Base-by-base conservation (phyloP, 2,797 vertebrate species). In the Chloroceryle inda region DNA sequence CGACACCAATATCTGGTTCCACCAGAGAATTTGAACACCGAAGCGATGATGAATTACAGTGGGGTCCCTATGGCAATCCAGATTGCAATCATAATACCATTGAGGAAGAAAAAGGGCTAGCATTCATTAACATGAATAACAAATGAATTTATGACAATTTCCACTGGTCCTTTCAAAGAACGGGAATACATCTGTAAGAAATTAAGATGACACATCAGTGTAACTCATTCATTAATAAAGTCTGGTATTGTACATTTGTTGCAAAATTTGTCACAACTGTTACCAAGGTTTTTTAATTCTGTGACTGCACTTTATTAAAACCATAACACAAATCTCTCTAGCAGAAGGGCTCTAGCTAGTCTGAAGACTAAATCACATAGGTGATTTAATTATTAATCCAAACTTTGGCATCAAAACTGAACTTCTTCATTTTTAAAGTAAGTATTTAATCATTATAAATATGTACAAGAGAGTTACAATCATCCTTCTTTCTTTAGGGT, bases 111-210 rank as follows among this genome's bases (percentile, higher is more conserved):
- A 49, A 87, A 96, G 81, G 73, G 69, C 62, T 83, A 96, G 64
- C 35, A 59, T 56, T 96, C 90, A 90, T 93, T 93, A 85, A 81
- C 66, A 68, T 72, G 92, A 96, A 81, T 40, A 80, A 62, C 53
- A 94, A 96, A 94, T 81, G 53, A 85, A 96, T 94, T 94, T 89
- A 89, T 89, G 94, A 80, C 80, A 72, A 83, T 85, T 92, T 94
- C 82, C 92, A 94, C 64, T 55, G 85, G 68, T 50, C 58, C 44
- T 92, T 95, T 95, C 89, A 96, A 94, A 89, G 91, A 88, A 72
- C 53, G 24, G 2, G 38, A 40, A 64, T 20, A 91, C 91, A 97
- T 92, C 95, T 96, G 96, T 35, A 88, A 96, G 82, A 68, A 92
- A 94, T 96, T 94, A 96, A 55, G 53, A 88, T 58, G 96, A 94